phyloP scores from a whole-genome alignment of 2,113 vertebrate genomes.

The Patagioenas fasciata region DNA sequence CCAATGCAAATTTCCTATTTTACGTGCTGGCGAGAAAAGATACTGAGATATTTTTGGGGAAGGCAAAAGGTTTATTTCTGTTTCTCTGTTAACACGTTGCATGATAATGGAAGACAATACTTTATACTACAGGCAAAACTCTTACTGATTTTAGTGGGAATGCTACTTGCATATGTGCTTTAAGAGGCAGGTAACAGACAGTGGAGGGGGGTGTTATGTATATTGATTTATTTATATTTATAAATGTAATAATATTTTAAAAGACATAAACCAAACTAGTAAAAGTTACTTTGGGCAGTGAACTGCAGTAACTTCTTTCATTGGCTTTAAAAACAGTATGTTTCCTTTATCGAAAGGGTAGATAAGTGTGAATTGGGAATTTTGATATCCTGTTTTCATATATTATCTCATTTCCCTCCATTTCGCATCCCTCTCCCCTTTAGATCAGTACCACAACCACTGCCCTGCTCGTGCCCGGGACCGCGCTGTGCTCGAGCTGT shows the following conservation, averaged over 20 bases:
- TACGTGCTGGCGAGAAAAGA: not conserved
- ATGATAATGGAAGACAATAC: not conserved
- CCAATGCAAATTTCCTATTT: not conserved
- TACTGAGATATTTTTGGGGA: not conserved
- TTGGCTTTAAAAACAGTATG: not conserved
- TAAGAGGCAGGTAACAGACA: not conserved
- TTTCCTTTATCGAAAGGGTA: not conserved
- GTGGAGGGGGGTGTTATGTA: not conserved
- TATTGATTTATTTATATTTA: not conserved
- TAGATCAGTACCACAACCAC: not conserved
- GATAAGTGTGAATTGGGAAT: not conserved
- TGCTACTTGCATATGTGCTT: not conserved
- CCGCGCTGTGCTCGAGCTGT: not conserved
- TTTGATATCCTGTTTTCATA: not conserved
- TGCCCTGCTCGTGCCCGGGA: not conserved
- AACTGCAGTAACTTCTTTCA: not conserved
- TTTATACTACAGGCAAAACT: not conserved
- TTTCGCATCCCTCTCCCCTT: not conserved
- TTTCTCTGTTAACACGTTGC: not conserved
- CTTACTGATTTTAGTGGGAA: not conserved
- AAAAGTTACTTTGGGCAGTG: not conserved
- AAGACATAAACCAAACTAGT: not conserved
- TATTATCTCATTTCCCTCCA: not conserved
- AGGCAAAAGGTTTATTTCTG: not conserved
- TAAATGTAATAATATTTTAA: not conserved